Conservation (phyloP, 2,888 invertebrate species). For the Drosophila tanythrix region DNA sequence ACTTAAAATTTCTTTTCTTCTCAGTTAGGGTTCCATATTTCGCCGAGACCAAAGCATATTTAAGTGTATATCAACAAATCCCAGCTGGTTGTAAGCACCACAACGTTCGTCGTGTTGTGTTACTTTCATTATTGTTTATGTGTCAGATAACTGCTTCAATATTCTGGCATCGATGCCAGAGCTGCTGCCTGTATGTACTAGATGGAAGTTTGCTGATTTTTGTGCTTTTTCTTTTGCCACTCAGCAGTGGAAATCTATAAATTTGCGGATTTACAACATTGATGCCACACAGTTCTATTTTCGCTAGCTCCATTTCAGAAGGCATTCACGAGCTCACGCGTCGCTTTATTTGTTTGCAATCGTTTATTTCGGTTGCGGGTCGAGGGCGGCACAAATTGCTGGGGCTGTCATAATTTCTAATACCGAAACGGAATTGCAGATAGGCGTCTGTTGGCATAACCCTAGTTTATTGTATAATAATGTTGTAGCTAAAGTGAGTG, state of each 20-base stretch:
- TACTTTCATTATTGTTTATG: constrained; percentile 70
- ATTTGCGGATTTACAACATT: constrained; percentile 70
- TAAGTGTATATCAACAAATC: not conserved
- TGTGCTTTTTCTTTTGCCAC: not conserved
- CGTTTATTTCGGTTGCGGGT: constrained; percentile 23
- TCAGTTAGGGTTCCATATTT: not conserved
- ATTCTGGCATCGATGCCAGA: constrained; percentile 44
- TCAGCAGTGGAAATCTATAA: constrained; percentile 58
- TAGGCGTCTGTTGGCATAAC: constrained; percentile 60
- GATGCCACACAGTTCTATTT: constrained; percentile 45
- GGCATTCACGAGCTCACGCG: constrained; percentile 21
- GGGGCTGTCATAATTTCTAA: constrained; percentile 76
- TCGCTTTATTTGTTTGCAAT: constrained; percentile 68
- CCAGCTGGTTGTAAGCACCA: not conserved
- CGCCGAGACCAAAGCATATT: not conserved
- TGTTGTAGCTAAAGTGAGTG: constrained; percentile 30
- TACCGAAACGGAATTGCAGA: constrained; percentile 56
- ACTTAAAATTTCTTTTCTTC: not conserved
- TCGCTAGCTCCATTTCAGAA: constrained; percentile 1
- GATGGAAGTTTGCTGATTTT: constrained; percentile 5
- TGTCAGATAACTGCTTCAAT: constrained; percentile 45
- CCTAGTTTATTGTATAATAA: constrained; percentile 74
- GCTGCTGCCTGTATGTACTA: constrained; percentile 1
- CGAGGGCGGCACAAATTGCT: constrained; percentile 50
- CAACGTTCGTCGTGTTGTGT: constrained; percentile 14